Evolutionary conservation across 2,797 vertebrate species (phyloP).

Genomic region (Peromyscus aztecus): DNA sequence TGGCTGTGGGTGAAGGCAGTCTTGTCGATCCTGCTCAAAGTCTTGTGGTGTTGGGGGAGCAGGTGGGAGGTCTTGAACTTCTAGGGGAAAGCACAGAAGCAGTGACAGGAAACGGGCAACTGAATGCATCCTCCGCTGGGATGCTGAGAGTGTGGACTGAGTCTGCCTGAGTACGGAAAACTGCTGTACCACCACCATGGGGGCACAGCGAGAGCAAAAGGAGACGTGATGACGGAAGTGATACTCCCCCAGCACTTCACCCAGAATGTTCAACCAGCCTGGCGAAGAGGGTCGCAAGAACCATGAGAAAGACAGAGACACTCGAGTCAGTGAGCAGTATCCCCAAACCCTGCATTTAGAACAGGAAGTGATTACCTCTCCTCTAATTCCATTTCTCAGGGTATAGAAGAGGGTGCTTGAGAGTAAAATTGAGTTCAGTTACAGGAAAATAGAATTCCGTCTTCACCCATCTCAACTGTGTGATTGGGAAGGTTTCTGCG

Average conservation of each 20-base stretch:
- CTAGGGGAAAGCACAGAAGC: neutral
- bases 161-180: neutral
- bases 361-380: neutral
- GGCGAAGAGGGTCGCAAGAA: neutral
- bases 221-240: too few species aligned
- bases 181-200: fast-evolving
- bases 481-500: neutral
- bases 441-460: constrained; percentile 38
- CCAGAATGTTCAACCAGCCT: neutral
- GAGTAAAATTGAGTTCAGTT: constrained; percentile 54
- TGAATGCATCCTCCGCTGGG: neutral
- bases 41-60: neutral
- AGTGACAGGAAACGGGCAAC: neutral
- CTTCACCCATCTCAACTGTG: constrained; percentile 10
- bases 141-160: fast-evolving
- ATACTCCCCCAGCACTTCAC: too few species aligned
- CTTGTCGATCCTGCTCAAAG: neutral
- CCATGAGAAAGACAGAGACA: neutral
- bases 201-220: neutral
- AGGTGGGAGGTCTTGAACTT: neutral
- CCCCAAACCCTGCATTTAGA: neutral
- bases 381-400: neutral
- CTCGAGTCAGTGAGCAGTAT: neutral
- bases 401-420: neutral
- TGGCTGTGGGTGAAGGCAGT: neutral